Evolutionary conservation across 2,113 vertebrate species (phyloP).

Genomic region (Astur gentilis): DNA sequence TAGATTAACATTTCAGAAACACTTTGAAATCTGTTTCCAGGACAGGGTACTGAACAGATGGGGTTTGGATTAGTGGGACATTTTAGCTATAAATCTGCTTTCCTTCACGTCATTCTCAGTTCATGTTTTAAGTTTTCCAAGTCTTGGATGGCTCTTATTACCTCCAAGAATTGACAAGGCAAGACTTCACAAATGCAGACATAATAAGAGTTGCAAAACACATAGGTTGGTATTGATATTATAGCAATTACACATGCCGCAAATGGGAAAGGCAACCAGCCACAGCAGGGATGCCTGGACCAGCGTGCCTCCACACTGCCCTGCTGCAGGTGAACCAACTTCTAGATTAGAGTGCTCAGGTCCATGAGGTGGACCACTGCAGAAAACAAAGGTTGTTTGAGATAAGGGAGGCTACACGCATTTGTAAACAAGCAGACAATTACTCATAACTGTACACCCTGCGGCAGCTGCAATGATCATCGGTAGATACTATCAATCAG

Average conservation of each 20-base stretch:
- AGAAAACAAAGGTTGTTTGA: not conserved
- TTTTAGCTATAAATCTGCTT: not conserved
- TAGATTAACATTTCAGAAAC: constrained; percentile 29
- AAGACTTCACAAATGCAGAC: not conserved
- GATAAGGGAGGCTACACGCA: not conserved
- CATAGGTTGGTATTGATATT: not conserved
- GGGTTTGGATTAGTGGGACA: not conserved
- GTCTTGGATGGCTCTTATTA: not conserved
- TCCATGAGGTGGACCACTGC: not conserved
- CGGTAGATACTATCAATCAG: not conserved
- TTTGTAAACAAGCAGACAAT: not conserved
- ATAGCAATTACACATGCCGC: accelerated
- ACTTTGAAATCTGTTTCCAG: constrained; percentile 17
- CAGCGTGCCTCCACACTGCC: not conserved
- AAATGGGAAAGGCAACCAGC: not conserved
- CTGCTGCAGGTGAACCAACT: not conserved
- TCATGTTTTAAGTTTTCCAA: not conserved
- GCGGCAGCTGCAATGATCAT: not conserved
- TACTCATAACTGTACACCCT: not conserved
- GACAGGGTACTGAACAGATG: not conserved
- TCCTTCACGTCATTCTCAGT: not conserved
- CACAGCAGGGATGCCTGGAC: not conserved
- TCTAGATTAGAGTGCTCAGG: not conserved
- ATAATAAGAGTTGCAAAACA: not conserved
- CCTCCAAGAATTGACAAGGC: not conserved